Conservation (phyloP, 2,797 vertebrate species). For the Thripadectes ignobilis region DNA sequence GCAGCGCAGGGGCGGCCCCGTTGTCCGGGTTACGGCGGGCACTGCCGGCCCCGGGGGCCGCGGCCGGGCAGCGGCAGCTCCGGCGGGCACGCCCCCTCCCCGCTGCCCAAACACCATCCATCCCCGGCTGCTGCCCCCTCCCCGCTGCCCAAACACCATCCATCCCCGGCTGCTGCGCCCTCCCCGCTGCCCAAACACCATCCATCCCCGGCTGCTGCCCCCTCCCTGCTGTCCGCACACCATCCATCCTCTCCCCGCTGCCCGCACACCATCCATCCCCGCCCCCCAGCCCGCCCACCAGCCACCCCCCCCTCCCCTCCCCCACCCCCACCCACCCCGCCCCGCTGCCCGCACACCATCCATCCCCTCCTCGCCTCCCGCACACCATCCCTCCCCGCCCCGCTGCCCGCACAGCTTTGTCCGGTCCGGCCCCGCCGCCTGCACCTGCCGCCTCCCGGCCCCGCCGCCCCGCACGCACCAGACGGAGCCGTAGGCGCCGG, state of each 20-base stretch:
- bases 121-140: background rate
- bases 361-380: background rate
- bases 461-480: conserved; percentile 81
- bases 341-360: background rate
- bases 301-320: too few species aligned
- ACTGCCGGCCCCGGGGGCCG: background rate
- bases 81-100: background rate
- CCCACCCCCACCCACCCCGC: background rate
- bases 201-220: background rate
- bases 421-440: background rate
- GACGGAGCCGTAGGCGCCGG: conserved; percentile 94
- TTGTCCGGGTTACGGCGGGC: background rate
- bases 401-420: background rate
- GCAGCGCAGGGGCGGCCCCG: background rate
- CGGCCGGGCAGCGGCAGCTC: too few species aligned
- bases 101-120: too few species aligned
- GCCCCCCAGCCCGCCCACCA: background rate
- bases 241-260: background rate
- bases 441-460: background rate
- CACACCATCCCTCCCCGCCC: too few species aligned
- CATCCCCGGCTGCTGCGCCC: background rate
- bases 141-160: background rate
- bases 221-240: background rate
- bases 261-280: too few species aligned
- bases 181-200: background rate